These are phyloP conservation scores for Tuta absoluta DNA, from an alignment of 2,888 invertebrate genomes.

Conservation along the genomic window DNA sequence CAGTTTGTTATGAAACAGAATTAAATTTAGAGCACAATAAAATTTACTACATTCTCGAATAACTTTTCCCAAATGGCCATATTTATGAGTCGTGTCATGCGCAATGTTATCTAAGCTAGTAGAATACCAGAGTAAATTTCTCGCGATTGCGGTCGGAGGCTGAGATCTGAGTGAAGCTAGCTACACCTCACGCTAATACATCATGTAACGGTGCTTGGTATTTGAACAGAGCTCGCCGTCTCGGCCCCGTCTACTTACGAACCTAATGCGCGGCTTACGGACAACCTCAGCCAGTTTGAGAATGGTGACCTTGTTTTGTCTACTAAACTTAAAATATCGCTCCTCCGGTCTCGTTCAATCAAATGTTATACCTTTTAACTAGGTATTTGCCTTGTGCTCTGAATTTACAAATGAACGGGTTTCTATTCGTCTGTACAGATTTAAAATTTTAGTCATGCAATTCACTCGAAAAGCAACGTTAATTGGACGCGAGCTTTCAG, in stretches of 20 bases:
- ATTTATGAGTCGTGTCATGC: constrained; percentile 33
- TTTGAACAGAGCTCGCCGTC: constrained; percentile 53
- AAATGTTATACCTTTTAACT: constrained; percentile 6
- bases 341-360: constrained; percentile 6
- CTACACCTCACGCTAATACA: constrained; percentile 40
- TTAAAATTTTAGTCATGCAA: constrained; percentile 8
- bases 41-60: constrained; percentile 37
- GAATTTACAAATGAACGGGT: constrained; percentile 14
- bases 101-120: constrained; percentile 25
- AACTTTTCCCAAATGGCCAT: constrained; percentile 29
- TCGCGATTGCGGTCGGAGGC: constrained; percentile 37
- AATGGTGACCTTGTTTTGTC: constrained; percentile 46
- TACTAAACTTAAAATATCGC: constrained; percentile 1
- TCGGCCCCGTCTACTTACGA: constrained; percentile 57
- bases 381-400: constrained; percentile 8
- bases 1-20: constrained; percentile 45
- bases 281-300: constrained; percentile 41
- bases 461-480: constrained; percentile 20
- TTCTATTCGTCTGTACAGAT: constrained; percentile 6
- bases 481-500: constrained; percentile 24
- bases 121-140: constrained; percentile 39
- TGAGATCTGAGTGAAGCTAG: constrained; percentile 23
- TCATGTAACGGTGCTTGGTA: constrained; percentile 53
- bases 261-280: constrained; percentile 46
- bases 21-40: constrained; percentile 50